Conservation (phyloP, 2,113 vertebrate genomes). For the Strigops habroptila region DNA sequence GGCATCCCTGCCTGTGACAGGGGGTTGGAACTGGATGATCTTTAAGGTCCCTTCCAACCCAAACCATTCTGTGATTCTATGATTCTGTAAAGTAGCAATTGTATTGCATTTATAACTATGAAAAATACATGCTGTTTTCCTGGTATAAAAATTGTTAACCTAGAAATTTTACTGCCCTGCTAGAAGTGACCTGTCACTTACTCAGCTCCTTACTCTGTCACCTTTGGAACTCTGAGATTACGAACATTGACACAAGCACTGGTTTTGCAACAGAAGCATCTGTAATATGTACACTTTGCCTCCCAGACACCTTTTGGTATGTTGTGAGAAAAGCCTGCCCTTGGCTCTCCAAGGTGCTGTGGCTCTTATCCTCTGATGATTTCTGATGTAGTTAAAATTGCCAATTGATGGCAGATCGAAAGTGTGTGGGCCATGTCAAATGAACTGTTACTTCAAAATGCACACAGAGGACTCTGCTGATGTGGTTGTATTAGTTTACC, state of each 20-base stretch:
- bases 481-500: neutral
- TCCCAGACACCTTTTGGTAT: neutral
- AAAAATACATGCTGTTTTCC: neutral
- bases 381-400: neutral
- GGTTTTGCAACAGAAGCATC: neutral
- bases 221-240: neutral
- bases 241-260: neutral
- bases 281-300: rapidly evolving
- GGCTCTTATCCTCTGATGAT: neutral
- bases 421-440: neutral
- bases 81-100: neutral
- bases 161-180: neutral
- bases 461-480: neutral
- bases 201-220: neutral
- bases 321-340: neutral
- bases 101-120: neutral
- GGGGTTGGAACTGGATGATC: neutral
- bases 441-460: neutral
- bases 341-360: neutral
- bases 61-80: neutral
- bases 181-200: neutral
- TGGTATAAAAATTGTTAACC: neutral
- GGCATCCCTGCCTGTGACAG: neutral
- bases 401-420: neutral
- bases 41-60: neutral